phyloP scores from a whole-genome alignment of 37 sponge, comb jelly and placozoan species.

The Cladorhizidae sp. region DNA sequence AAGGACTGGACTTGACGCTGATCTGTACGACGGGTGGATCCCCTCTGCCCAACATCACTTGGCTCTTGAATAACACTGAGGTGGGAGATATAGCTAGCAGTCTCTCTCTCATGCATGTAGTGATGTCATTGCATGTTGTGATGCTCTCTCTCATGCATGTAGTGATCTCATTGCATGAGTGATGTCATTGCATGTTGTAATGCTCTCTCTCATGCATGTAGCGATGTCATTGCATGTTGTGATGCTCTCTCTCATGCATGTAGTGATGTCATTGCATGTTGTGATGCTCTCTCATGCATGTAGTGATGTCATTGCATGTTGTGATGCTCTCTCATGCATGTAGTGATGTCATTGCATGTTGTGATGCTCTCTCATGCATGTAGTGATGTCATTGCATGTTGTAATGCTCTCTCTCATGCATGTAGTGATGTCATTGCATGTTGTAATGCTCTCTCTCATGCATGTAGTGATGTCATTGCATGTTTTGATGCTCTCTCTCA shows the following conservation, averaged over 20 bases:
- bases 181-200: too few relatives aligned
- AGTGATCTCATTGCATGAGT: too few relatives aligned
- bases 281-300: neutral
- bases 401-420: neutral
- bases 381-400: neutral
- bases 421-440: neutral
- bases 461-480: neutral
- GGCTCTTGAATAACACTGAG: slow-evolving; percentile 8
- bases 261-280: neutral
- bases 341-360: neutral
- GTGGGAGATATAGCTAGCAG: neutral
- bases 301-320: neutral
- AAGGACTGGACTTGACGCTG: neutral
- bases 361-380: neutral
- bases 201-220: too few relatives aligned
- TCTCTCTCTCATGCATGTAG: neutral
- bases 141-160: neutral
- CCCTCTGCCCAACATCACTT: slow-evolving; percentile 22
- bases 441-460: neutral
- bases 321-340: neutral
- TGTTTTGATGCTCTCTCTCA: neutral
- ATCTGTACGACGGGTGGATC: slow-evolving; percentile 25
- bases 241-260: neutral
- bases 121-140: neutral
- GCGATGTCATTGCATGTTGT: neutral